Conservation (phyloP, 2,888 invertebrate genomes). For the Deroplatys truncata region DNA sequence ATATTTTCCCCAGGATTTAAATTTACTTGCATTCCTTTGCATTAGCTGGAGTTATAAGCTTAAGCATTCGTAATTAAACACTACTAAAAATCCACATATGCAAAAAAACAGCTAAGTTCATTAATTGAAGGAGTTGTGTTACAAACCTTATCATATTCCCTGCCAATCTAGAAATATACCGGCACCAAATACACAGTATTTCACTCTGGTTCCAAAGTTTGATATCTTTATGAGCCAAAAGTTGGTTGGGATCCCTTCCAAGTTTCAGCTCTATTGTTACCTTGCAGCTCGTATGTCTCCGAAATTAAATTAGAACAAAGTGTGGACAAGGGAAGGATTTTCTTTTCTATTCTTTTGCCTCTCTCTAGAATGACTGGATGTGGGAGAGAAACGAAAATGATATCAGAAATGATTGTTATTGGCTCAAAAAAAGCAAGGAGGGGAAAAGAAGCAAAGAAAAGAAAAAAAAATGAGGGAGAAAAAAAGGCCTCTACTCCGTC, state of each 20-base stretch:
- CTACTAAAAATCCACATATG: no score
- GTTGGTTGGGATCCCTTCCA: background rate
- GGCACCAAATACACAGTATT: no score
- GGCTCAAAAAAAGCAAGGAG: background rate
- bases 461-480: background rate
- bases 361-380: background rate
- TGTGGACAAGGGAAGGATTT: slow-evolving; percentile 16
- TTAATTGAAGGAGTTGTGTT: no score
- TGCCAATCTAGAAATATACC: no score
- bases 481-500: background rate
- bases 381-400: slow-evolving; percentile 18
- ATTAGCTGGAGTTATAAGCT: no score
- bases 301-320: slow-evolving; percentile 16
- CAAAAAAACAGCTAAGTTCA: no score
- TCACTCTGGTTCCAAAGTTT: background rate
- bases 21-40: no score
- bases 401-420: slow-evolving; percentile 14
- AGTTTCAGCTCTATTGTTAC: background rate
- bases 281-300: background rate
- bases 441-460: background rate
- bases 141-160: no score
- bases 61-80: no score
- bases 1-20: no score
- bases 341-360: background rate
- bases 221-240: background rate